phyloP scores from a whole-genome alignment of 2,113 vertebrate species.

The Suncus etruscus region DNA sequence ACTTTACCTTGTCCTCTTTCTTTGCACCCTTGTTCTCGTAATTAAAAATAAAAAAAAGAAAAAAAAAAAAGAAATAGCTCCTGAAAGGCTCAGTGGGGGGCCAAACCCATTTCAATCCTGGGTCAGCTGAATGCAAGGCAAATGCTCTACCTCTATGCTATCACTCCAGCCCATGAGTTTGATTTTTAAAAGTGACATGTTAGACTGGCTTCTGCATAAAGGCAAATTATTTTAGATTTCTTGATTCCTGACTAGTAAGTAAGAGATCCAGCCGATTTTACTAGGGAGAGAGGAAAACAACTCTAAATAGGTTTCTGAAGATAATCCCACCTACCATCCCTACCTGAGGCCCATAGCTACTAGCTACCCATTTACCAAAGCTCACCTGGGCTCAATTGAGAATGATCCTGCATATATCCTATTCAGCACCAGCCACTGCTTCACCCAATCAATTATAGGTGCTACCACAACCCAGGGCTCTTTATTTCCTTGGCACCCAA shows the following conservation, averaged over 20 bases:
- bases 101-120: no score
- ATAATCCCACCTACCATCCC: no score
- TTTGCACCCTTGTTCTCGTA: no score
- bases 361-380: not conserved
- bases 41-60: no score
- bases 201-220: conserved; percentile 52
- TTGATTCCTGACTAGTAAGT: conserved; percentile 10
- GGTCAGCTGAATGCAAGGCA: no score
- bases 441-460: not conserved
- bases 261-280: not conserved
- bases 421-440: not conserved
- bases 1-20: no score
- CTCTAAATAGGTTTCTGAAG: not conserved
- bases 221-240: conserved; percentile 58
- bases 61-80: no score
- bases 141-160: no score
- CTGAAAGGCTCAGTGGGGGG: no score
- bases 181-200: conserved; percentile 66
- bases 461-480: not conserved
- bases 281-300: not conserved
- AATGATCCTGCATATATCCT: not conserved
- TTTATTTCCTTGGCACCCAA: not conserved
- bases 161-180: no score
- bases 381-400: not conserved
- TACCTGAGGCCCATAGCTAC: not conserved